These are phyloP conservation scores for Megaceryle torquata DNA, from an alignment of 2,113 vertebrate species.

Conservation along the genomic window DNA sequence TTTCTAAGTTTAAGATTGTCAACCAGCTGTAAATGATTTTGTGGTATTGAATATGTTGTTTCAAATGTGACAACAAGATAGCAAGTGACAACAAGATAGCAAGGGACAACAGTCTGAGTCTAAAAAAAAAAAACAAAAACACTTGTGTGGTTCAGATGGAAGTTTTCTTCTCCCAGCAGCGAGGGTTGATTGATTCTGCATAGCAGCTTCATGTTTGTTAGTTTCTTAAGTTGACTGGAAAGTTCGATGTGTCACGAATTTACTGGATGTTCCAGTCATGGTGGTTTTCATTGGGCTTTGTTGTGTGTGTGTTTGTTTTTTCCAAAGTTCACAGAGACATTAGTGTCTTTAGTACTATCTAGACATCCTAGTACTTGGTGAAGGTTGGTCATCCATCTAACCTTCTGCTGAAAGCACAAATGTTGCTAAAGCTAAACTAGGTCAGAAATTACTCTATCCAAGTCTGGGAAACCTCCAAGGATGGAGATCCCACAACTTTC, in stretches of 20 bases:
- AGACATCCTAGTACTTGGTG: not conserved
- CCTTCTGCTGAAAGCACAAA: not conserved
- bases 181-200: not conserved
- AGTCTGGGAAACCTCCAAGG: not conserved
- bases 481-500: not conserved
- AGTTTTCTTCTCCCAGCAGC: not conserved
- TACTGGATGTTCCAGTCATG: not conserved
- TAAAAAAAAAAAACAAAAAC: not conserved
- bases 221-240: not conserved
- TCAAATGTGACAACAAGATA: not conserved
- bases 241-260: not conserved
- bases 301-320: not conserved
- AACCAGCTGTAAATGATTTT: not conserved
- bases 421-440: not conserved
- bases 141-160: not conserved
- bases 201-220: not conserved
- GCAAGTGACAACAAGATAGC: not conserved
- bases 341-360: not conserved
- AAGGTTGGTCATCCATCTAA: not conserved
- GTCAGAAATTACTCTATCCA: not conserved
- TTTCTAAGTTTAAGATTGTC: not conserved
- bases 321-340: not conserved
- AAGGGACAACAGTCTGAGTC: not conserved
- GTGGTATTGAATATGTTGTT: not conserved
- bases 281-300: not conserved